Evolutionary conservation across 1,140 invertebrate genomes (phyloP).

Genomic region (Dermatophagoides farinae): DNA sequence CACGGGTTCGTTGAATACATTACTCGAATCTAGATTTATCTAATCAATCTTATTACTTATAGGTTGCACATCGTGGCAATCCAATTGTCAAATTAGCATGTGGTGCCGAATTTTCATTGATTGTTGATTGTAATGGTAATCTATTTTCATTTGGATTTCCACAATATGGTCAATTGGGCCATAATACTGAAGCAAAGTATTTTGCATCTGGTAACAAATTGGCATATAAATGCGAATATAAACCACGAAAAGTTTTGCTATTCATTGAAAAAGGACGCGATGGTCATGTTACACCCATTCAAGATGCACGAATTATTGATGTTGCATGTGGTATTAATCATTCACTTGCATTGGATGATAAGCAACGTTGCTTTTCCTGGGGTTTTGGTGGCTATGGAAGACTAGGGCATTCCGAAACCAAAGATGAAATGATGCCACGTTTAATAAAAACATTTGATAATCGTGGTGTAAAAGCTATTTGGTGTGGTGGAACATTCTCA

Average conservation of each 20-base stretch:
- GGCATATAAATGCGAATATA: slow-evolving; percentile 58
- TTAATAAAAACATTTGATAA: slow-evolving; percentile 65
- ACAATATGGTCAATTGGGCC: slow-evolving; percentile 72
- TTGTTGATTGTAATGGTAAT: slow-evolving; percentile 65
- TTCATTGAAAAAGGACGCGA: slow-evolving; percentile 75
- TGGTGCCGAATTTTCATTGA: slow-evolving; percentile 75
- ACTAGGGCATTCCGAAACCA: slow-evolving; percentile 51
- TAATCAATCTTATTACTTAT: neutral
- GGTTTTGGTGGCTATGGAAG: slow-evolving; percentile 83
- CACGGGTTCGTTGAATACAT: slow-evolving; percentile 36
- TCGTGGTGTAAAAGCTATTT: slow-evolving; percentile 51
- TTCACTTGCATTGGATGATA: slow-evolving; percentile 61
- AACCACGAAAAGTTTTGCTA: slow-evolving; percentile 57
- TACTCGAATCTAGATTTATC: slow-evolving; percentile 23
- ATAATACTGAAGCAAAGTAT: slow-evolving; percentile 81
- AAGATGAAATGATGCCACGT: slow-evolving; percentile 66
- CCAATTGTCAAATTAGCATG: slow-evolving; percentile 63
- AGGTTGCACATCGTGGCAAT: slow-evolving; percentile 24
- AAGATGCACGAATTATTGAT: slow-evolving; percentile 66
- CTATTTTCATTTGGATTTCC: slow-evolving; percentile 76
- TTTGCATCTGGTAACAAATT: slow-evolving; percentile 72
- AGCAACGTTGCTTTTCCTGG: slow-evolving; percentile 71
- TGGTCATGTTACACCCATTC: slow-evolving; percentile 55
- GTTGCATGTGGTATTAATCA: slow-evolving; percentile 77
- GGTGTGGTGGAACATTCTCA: slow-evolving; percentile 65